Conservation (phyloP, 2,888 invertebrate species). For the Lucinisca nassula region DNA sequence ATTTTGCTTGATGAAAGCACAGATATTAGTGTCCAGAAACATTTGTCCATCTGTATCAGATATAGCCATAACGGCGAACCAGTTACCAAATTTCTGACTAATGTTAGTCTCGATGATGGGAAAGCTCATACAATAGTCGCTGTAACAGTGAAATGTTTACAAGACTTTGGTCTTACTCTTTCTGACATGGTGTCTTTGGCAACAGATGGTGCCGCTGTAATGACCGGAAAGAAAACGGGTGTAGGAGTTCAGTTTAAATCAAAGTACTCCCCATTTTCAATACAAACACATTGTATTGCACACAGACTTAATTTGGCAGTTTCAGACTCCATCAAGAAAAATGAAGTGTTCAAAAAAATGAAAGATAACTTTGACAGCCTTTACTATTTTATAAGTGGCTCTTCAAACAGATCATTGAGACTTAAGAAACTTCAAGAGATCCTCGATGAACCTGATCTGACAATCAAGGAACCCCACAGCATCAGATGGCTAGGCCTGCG, state of each 20-base stretch:
- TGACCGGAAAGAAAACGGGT: constrained; percentile 22
- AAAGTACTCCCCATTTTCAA: background rate
- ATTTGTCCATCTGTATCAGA: constrained; percentile 50
- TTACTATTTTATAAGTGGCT: constrained; percentile 58
- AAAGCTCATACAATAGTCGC: constrained; percentile 36
- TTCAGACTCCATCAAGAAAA: constrained; percentile 60
- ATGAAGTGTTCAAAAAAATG: constrained; percentile 43
- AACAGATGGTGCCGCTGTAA: constrained; percentile 50
- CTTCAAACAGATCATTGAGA: constrained; percentile 30
- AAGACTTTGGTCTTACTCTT: background rate
- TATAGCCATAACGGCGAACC: constrained; percentile 45
- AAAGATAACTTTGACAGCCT: constrained; percentile 59
- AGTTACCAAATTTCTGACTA: constrained; percentile 40
- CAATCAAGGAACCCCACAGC: constrained; percentile 59
- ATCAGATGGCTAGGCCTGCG: constrained; percentile 63
- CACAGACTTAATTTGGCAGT: constrained; percentile 58
- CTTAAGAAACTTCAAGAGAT: constrained; percentile 55
- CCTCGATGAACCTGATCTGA: constrained; percentile 54
- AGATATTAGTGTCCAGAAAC: constrained; percentile 45
- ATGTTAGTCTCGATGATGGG: constrained; percentile 48
- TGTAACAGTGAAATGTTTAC: no score
- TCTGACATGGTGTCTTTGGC: constrained; percentile 34
- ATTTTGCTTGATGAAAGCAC: constrained; percentile 59
- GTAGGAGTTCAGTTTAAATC: constrained; percentile 9
- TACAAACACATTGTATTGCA: constrained; percentile 55